phyloP scores from a whole-genome alignment of 2,888 invertebrate genomes.

The Napeogenes inachia region DNA sequence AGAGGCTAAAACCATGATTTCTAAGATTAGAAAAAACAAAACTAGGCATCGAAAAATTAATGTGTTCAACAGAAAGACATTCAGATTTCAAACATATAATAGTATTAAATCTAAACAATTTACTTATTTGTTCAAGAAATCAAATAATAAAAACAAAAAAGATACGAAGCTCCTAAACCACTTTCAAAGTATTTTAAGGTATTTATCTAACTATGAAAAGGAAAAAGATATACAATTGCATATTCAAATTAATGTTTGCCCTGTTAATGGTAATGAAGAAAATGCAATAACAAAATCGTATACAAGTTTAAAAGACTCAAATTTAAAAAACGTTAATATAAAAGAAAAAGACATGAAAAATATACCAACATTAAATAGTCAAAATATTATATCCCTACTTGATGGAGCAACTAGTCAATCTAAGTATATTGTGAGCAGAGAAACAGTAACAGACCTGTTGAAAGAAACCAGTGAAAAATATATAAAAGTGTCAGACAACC shows the following conservation, averaged over 20 bases:
- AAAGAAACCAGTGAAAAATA: slow-evolving; percentile 20
- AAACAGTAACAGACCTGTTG: slow-evolving; percentile 32
- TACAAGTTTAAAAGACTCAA: neutral
- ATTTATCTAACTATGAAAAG: slow-evolving; percentile 41
- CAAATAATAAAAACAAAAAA: slow-evolving; percentile 28
- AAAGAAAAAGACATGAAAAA: slow-evolving; percentile 6
- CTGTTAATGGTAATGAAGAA: slow-evolving; percentile 22
- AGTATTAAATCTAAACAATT: slow-evolving; percentile 38
- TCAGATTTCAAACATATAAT: slow-evolving; percentile 20
- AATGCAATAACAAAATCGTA: neutral
- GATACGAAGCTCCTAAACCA: slow-evolving; percentile 38
- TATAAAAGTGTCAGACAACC: slow-evolving; percentile 28
- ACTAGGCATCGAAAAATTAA: slow-evolving; percentile 8
- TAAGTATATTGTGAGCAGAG: slow-evolving; percentile 44
- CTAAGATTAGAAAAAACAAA: slow-evolving; percentile 3
- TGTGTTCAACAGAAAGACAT: slow-evolving; percentile 10
- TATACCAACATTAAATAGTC: slow-evolving; percentile 12
- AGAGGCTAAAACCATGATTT: slow-evolving; percentile 11
- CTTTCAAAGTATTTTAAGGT: slow-evolving; percentile 45
- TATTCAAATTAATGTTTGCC: slow-evolving; percentile 50
- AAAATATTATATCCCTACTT: slow-evolving; percentile 51
- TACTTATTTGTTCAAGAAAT: slow-evolving; percentile 38
- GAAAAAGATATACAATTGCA: slow-evolving; percentile 51
- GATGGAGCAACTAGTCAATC: slow-evolving; percentile 51
- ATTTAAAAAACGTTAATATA: neutral